Percentiles rank a stretch among this genome's conserved stretches.
phyloP scores from a whole-genome alignment of 2,797 vertebrate genomes.

The Pangasius sanitwongsei region DNA sequence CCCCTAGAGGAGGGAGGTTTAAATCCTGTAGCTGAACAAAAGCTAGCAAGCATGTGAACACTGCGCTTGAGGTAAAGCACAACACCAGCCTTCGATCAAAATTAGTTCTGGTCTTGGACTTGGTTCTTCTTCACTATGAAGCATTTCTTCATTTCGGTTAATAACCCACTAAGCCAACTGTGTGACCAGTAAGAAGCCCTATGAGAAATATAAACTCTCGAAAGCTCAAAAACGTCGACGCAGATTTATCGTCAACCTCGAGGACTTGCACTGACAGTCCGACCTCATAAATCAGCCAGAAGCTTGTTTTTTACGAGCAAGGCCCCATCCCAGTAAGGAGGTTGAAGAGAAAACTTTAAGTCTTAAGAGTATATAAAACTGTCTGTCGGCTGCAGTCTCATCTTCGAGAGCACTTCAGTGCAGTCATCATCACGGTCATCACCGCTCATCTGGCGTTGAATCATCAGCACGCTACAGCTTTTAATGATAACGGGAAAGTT shows the following conservation, averaged over 20 bases:
- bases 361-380: not conserved
- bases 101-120: not conserved
- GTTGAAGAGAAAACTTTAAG: not conserved
- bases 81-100: not conserved
- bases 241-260: not conserved
- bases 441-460: not conserved
- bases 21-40: not conserved
- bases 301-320: not conserved
- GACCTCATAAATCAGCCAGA: slow-evolving; percentile 8
- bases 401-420: not conserved
- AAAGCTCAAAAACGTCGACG: not conserved
- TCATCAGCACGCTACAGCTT: not conserved
- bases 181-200: not conserved
- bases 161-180: not conserved
- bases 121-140: not conserved
- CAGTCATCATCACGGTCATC: not conserved
- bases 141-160: not conserved
- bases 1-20: not conserved
- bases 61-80: not conserved
- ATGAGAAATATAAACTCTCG: not conserved
- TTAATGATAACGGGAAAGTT: no score
- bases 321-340: not conserved
- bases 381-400: not conserved
- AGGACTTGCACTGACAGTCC: not conserved
- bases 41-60: not conserved